These are phyloP conservation scores for Pilophorus perplexus DNA, from an alignment of 2,888 invertebrate species.

Conservation along the genomic window DNA sequence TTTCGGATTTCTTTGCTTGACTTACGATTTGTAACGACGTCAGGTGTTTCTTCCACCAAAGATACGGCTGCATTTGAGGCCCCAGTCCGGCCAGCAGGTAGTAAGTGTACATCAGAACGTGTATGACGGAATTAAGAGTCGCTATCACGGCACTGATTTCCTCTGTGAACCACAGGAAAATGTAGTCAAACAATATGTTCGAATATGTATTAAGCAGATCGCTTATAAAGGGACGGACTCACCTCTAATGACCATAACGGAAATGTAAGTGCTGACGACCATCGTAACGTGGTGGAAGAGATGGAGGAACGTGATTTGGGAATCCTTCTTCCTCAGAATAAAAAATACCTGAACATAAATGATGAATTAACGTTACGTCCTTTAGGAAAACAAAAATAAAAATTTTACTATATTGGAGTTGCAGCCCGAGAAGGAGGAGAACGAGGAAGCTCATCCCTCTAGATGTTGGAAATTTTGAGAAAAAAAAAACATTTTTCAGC, in stretches of 20 bases:
- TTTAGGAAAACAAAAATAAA: background rate
- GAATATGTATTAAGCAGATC: too few relatives aligned
- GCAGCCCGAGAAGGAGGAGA: background rate
- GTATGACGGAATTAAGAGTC: constrained; percentile 79
- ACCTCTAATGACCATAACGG: constrained; percentile 44
- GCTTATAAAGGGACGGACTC: too few relatives aligned
- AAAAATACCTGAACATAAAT: constrained; percentile 44
- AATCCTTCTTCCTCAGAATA: constrained; percentile 42
- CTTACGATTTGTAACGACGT: constrained; percentile 81
- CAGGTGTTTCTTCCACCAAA: constrained; percentile 94
- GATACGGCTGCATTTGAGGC: constrained; percentile 79
- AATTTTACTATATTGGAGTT: background rate
- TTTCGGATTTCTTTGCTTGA: too few relatives aligned
- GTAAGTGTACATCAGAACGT: constrained; percentile 89
- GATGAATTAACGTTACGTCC: background rate
- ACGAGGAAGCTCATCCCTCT: too few relatives aligned
- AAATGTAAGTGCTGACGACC: constrained; percentile 42
- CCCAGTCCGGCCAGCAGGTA: constrained; percentile 86
- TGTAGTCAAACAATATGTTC: background rate
- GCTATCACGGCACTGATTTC: constrained; percentile 44
- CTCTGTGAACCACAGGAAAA: constrained; percentile 27
- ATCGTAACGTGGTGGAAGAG: constrained; percentile 44
- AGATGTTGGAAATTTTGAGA: background rate
- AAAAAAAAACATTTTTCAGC: background rate
- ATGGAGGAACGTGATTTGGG: constrained; percentile 43